Percentiles rank a stretch among this genome's conserved stretches.
phyloP scores from a whole-genome alignment of 2,113 vertebrate genomes.

The Labeo catla region DNA sequence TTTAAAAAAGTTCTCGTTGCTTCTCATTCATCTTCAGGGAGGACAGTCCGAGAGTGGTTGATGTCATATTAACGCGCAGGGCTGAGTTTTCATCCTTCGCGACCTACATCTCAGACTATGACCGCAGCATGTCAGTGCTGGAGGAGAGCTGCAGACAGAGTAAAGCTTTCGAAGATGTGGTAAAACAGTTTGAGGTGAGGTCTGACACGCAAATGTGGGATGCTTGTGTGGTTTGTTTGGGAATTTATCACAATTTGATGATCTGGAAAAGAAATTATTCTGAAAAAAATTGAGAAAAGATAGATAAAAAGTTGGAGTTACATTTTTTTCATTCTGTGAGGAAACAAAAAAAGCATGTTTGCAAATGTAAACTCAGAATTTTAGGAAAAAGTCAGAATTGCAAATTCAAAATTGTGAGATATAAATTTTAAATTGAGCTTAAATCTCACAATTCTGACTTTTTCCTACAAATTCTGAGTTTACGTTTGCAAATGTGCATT shows the following conservation, averaged over 20 bases:
- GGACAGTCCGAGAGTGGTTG: conserved; percentile 85
- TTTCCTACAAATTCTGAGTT: too few relatives aligned
- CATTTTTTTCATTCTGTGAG: too few relatives aligned
- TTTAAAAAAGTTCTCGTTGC: conserved; percentile 9
- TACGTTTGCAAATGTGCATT: too few relatives aligned
- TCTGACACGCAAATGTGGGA: not conserved
- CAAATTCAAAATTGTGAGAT: too few relatives aligned
- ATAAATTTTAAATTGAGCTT: too few relatives aligned
- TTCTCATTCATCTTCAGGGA: conserved; percentile 78
- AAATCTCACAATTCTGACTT: too few relatives aligned
- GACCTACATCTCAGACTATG: conserved; percentile 87
- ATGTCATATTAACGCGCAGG: conserved; percentile 84
- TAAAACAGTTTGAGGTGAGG: conserved; percentile 89
- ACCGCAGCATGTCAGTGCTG: conserved; percentile 85
- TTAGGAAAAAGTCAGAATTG: too few relatives aligned
- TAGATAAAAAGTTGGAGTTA: not conserved
- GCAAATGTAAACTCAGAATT: too few relatives aligned
- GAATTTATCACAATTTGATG: not conserved
- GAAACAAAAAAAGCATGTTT: too few relatives aligned
- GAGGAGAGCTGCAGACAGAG: conserved; percentile 81
- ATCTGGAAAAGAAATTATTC: not conserved
- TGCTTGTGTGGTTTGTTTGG: not conserved
- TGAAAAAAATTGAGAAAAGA: not conserved
- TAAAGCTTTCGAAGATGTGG: conserved; percentile 76
- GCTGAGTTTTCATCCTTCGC: conserved; percentile 84